phyloP scores from a whole-genome alignment of 1,140 invertebrate genomes.

The Eubasilissa regina region DNA sequence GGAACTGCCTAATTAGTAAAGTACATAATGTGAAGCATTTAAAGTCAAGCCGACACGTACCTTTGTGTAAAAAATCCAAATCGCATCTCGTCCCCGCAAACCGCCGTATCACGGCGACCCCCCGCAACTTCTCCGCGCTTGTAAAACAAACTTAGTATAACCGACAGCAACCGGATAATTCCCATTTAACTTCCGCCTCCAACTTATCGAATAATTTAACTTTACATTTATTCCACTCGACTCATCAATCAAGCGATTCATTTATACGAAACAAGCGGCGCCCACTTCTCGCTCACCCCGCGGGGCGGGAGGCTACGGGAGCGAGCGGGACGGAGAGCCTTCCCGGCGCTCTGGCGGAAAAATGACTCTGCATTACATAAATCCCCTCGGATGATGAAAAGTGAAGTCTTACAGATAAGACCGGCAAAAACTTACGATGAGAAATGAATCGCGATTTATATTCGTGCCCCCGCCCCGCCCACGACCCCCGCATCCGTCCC shows the following conservation, averaged over 20 bases:
- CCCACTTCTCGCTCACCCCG: constrained; percentile 29
- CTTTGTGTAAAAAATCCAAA: not conserved
- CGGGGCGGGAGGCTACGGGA: not conserved
- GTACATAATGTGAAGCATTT: too few relatives aligned
- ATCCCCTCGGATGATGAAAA: constrained; percentile 75
- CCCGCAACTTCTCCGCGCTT: constrained; percentile 63
- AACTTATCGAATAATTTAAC: constrained; percentile 76
- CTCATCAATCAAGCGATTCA: constrained; percentile 73
- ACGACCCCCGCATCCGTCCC: constrained; percentile 50
- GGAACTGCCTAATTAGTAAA: too few relatives aligned
- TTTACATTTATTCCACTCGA: constrained; percentile 74
- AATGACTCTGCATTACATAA: constrained; percentile 75
- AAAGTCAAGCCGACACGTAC: too few relatives aligned
- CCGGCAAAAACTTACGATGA: constrained; percentile 75
- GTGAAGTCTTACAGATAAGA: constrained; percentile 75
- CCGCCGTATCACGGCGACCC: constrained; percentile 2
- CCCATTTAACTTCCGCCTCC: constrained; percentile 74
- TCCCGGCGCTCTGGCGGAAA: constrained; percentile 72
- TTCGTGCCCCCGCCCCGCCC: constrained; percentile 62
- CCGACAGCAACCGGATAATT: constrained; percentile 73
- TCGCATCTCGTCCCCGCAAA: not conserved
- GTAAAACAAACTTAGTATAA: constrained; percentile 71
- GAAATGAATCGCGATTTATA: constrained; percentile 75
- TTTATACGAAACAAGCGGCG: constrained; percentile 59
- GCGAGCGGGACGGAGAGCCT: constrained; percentile 57